A percentile compares a stretch with the other conserved stretches of the same genome.
These are phyloP conservation scores for Calephelis virginiensis DNA, from an alignment of 1,140 invertebrate species.

Conservation along the genomic window DNA sequence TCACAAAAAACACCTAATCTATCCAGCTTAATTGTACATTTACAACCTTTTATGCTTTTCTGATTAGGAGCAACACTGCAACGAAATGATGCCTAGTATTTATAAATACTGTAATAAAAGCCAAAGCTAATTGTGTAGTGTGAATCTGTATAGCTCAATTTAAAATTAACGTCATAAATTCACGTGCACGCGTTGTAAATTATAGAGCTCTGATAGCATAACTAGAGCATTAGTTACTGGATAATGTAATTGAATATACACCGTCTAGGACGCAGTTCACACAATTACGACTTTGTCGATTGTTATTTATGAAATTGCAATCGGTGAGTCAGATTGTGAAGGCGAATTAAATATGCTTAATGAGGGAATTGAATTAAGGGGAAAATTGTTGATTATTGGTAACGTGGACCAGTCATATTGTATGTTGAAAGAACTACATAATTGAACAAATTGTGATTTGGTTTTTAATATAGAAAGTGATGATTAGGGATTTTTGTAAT, in stretches of 20 bases:
- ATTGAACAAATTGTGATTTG: no score
- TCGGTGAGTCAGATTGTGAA: slow-evolving; percentile 10
- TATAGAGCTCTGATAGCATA: slow-evolving; percentile 28
- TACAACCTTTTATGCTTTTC: no score
- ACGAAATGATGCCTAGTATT: no score
- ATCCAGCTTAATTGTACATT: no score
- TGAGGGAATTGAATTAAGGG: slow-evolving; percentile 4
- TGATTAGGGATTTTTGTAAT: no score
- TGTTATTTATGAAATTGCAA: slow-evolving; percentile 16
- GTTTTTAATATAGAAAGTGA: no score
- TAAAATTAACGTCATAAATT: slow-evolving; percentile 49
- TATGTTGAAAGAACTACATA: no score
- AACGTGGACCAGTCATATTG: no score
- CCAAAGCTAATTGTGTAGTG: slow-evolving; percentile 14
- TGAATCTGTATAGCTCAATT: slow-evolving; percentile 51
- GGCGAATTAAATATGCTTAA: not conserved
- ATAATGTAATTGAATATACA: slow-evolving; percentile 12
- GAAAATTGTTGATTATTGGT: no score
- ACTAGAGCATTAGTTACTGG: slow-evolving; percentile 5
- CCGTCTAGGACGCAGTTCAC: slow-evolving; percentile 16
- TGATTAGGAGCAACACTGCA: no score
- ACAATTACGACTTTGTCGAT: slow-evolving; percentile 22
- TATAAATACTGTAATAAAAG: not conserved
- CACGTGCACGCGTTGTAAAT: slow-evolving; percentile 40
- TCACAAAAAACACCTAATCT: no score